Conservation (phyloP, 92 coral and sea anemone genomes). For the Paramuricea clavata region DNA sequence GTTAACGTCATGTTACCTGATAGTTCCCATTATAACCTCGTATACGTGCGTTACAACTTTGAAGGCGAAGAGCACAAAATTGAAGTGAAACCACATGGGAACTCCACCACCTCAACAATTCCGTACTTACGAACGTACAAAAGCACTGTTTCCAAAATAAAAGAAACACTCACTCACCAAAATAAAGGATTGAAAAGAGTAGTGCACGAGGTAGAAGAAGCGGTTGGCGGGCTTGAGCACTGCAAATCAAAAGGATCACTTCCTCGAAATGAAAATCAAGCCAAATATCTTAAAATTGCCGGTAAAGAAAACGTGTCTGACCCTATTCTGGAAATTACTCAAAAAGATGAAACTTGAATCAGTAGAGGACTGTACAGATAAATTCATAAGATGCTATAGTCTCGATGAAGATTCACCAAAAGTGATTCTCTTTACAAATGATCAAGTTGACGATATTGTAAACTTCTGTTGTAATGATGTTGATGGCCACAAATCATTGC, state of each 20-base stretch:
- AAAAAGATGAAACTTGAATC: conserved; percentile 57
- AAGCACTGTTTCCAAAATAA: conserved; percentile 10
- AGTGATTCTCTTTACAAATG: conserved; percentile 53
- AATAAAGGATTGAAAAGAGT: conserved; percentile 28
- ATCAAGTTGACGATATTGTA: conserved; percentile 51
- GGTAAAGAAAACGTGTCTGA: conserved; percentile 13
- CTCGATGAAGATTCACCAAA: conserved; percentile 66
- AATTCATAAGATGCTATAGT: conserved; percentile 37
- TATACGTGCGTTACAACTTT: conserved; percentile 62
- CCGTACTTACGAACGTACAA: conserved; percentile 70
- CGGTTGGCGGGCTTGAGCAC: conserved; percentile 46
- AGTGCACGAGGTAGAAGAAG: conserved; percentile 56
- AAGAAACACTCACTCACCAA: not conserved
- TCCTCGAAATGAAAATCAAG: conserved; percentile 63
- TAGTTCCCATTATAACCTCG: not conserved
- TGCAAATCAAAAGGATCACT: conserved; percentile 58
- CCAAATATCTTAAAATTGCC: conserved; percentile 42
- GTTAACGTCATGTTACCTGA: too few species aligned
- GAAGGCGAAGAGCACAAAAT: conserved; percentile 64
- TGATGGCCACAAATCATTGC: conserved; percentile 55
- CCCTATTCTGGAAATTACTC: conserved; percentile 57
- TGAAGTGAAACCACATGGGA: conserved; percentile 61
- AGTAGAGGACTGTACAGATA: not conserved
- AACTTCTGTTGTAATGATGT: conserved; percentile 68
- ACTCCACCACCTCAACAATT: conserved; percentile 33